Evolutionary conservation across 2,888 invertebrate genomes (phyloP).

Genomic region (Apamea crenata): DNA sequence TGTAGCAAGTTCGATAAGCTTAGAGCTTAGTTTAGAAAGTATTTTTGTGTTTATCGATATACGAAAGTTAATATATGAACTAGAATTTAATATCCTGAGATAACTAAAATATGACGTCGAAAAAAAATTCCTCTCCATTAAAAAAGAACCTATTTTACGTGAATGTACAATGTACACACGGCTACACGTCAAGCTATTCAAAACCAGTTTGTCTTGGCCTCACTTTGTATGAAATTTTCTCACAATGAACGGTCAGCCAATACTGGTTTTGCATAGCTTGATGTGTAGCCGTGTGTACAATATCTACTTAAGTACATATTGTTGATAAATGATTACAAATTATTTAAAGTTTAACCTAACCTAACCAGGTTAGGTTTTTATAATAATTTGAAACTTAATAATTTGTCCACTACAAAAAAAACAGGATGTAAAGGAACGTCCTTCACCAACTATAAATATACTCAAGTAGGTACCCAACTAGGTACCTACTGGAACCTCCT

Average conservation of each 20-base stretch:
- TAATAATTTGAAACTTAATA: too few species aligned
- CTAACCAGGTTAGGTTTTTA: not conserved
- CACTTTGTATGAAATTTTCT: too few species aligned
- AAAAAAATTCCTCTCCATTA: not conserved
- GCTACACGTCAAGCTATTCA: too few species aligned
- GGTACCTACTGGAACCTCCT: not conserved
- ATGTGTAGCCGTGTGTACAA: too few species aligned
- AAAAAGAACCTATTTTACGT: not conserved
- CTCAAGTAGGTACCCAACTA: not conserved
- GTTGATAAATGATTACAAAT: too few species aligned
- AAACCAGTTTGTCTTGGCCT: too few species aligned
- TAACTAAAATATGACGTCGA: not conserved
- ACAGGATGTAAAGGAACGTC: too few species aligned
- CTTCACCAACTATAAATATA: not conserved
- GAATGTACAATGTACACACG: too few species aligned
- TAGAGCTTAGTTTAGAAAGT: not conserved
- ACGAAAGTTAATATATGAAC: not conserved
- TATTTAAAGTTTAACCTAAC: too few species aligned
- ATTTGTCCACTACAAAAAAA: not conserved
- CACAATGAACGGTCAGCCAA: too few species aligned
- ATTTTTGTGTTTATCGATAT: not conserved
- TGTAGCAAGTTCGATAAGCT: not conserved
- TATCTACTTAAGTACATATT: too few species aligned
- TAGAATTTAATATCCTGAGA: not conserved
- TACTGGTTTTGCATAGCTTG: too few species aligned